Percentiles rank a stretch among this genome's conserved stretches.
phyloP scores from a whole-genome alignment of 2,888 invertebrate genomes.

The Deilephila porcellus region DNA sequence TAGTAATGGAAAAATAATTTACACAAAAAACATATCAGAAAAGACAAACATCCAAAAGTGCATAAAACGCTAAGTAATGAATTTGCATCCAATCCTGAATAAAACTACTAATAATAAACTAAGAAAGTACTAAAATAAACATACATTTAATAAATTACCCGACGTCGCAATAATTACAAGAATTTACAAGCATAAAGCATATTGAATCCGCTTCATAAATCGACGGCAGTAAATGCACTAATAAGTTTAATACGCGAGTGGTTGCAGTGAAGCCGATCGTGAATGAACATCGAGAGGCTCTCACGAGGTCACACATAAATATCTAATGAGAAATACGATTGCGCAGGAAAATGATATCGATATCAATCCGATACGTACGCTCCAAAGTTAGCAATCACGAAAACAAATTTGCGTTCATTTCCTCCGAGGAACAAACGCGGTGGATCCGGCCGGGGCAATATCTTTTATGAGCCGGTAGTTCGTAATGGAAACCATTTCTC shows the following conservation, averaged over 20 bases:
- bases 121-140: not conserved
- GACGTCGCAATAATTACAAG: not conserved
- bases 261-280: constrained; percentile 51
- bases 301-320: constrained; percentile 76
- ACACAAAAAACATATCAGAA: too few relatives aligned
- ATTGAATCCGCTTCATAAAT: not conserved
- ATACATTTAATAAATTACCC: not conserved
- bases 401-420: constrained; percentile 84
- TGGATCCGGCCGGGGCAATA: constrained; percentile 68
- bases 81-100: too few relatives aligned
- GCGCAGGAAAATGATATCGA: constrained; percentile 78
- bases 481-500: constrained; percentile 85
- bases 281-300: constrained; percentile 60
- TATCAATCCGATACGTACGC: constrained; percentile 76
- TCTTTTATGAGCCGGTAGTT: constrained; percentile 79
- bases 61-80: too few relatives aligned
- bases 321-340: constrained; percentile 77
- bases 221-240: constrained; percentile 3
- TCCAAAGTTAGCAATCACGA: constrained; percentile 79
- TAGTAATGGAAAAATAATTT: too few relatives aligned
- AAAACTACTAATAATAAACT: not conserved
- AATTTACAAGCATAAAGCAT: not conserved
- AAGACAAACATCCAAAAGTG: too few relatives aligned
- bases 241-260: not conserved
- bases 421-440: constrained; percentile 72